phyloP scores from a whole-genome alignment of 92 coral and sea anemone species.

The Paragorgia papillata region DNA sequence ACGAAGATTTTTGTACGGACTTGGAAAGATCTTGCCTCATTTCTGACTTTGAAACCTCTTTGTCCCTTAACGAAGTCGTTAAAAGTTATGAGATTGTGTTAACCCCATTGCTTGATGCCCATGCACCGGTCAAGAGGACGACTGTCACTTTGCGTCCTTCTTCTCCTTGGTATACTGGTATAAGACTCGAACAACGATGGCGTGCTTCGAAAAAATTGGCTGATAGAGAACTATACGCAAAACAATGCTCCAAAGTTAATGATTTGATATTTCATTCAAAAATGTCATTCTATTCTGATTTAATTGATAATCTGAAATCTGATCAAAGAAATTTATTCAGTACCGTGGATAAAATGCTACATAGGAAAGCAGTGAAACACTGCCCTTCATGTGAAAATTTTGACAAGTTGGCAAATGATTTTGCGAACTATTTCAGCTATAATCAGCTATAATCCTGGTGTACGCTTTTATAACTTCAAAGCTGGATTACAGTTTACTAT shows the following conservation, averaged over 20 bases:
- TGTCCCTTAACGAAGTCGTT: background rate
- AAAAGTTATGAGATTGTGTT: conserved; percentile 2
- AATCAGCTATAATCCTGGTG: too few species aligned
- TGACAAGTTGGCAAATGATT: background rate
- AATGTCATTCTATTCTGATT: conserved; percentile 9
- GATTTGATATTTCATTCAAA: conserved; percentile 23
- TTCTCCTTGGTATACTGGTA: conserved; percentile 41
- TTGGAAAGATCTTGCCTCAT: background rate
- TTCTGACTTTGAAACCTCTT: background rate
- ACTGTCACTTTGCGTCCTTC: conserved; percentile 20
- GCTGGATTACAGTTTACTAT: too few species aligned
- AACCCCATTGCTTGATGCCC: background rate
- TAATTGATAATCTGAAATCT: background rate
- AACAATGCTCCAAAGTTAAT: conserved; percentile 13
- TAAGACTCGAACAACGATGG: conserved; percentile 30
- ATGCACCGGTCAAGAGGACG: conserved; percentile 9
- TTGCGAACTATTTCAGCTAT: too few species aligned
- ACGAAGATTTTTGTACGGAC: background rate
- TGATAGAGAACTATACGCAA: conserved; percentile 8
- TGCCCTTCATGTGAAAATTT: background rate
- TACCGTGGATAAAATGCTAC: background rate
- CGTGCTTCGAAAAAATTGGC: background rate
- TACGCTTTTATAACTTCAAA: too few species aligned
- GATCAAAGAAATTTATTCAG: conserved; percentile 11
- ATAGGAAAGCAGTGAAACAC: background rate